These are phyloP conservation scores for Anas platyrhynchos DNA, from an alignment of 2,113 vertebrate genomes.

Conservation along the genomic window DNA sequence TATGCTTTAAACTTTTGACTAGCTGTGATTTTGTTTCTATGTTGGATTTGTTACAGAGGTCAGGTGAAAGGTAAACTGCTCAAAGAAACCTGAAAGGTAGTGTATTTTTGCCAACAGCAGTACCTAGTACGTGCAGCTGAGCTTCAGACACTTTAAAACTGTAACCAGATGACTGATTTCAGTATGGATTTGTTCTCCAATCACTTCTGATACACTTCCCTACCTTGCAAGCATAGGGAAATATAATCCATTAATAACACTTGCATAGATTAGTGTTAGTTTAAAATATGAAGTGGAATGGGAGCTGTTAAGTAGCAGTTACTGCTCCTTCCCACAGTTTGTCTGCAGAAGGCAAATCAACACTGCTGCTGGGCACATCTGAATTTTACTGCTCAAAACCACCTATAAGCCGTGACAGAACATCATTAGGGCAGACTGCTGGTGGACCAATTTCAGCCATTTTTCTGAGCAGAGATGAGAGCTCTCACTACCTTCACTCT, in stretches of 20 bases:
- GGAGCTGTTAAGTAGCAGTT: background rate
- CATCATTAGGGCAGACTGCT: background rate
- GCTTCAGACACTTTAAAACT: background rate
- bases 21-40: background rate
- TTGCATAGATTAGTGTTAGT: background rate
- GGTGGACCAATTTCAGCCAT: background rate
- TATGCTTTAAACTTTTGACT: background rate
- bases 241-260: background rate
- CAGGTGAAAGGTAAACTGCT: background rate
- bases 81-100: background rate
- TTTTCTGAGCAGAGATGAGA: background rate
- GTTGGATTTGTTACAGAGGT: background rate
- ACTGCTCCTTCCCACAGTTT: background rate
- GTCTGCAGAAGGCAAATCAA: background rate
- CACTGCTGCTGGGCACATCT: background rate
- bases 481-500: background rate
- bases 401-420: background rate
- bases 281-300: background rate
- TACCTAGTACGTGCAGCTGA: background rate
- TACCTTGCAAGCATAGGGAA: background rate
- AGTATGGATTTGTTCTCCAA: background rate
- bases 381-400: background rate
- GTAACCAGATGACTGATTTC: background rate
- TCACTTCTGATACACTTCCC: background rate
- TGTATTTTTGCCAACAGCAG: background rate